phyloP scores from a whole-genome alignment of 2,113 vertebrate genomes.

The Seriola aureovittata region DNA sequence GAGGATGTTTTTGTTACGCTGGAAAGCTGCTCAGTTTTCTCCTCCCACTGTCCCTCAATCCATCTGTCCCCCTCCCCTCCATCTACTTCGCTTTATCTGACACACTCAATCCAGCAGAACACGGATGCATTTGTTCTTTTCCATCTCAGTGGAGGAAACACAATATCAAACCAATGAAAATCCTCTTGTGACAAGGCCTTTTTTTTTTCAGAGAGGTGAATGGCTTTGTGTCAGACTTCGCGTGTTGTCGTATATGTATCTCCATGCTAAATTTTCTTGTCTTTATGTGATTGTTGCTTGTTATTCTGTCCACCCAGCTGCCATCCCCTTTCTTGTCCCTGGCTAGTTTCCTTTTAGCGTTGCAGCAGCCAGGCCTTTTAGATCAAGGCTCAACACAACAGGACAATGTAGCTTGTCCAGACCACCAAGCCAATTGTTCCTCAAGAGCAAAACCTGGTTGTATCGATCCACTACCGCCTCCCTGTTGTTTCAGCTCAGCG shows the following conservation, averaged over 20 bases:
- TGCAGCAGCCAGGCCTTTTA: slow-evolving; percentile 30
- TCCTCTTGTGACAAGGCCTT: slow-evolving; percentile 30
- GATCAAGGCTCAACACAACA: slow-evolving; percentile 41
- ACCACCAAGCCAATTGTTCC: slow-evolving; percentile 59
- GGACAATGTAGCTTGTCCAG: slow-evolving; percentile 55
- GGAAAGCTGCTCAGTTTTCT: slow-evolving; percentile 53
- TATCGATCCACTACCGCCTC: slow-evolving; percentile 69
- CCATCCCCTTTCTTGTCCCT: background rate
- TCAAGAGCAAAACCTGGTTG: slow-evolving; percentile 72
- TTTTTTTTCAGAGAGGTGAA: slow-evolving; percentile 3
- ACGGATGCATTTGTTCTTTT: slow-evolving; percentile 44
- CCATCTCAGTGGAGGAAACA: slow-evolving; percentile 33
- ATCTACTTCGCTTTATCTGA: slow-evolving; percentile 28
- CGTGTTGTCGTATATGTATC: slow-evolving; percentile 2
- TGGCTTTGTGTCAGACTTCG: slow-evolving; percentile 19
- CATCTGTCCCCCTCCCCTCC: slow-evolving; percentile 37
- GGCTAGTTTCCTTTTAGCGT: slow-evolving; percentile 4
- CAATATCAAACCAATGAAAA: slow-evolving; percentile 48
- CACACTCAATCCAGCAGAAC: slow-evolving; percentile 30
- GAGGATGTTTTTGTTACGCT: slow-evolving; percentile 60
- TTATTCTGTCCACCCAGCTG: slow-evolving; percentile 17
- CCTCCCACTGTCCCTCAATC: slow-evolving; percentile 39
- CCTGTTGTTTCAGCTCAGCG: slow-evolving; percentile 72
- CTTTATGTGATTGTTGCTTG: slow-evolving; percentile 5
- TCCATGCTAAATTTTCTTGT: background rate